Percentiles rank a stretch among this genome's conserved stretches.
These are phyloP conservation scores for Andricus quercusramuli DNA, from an alignment of 2,888 invertebrate species.

Conservation along the genomic window DNA sequence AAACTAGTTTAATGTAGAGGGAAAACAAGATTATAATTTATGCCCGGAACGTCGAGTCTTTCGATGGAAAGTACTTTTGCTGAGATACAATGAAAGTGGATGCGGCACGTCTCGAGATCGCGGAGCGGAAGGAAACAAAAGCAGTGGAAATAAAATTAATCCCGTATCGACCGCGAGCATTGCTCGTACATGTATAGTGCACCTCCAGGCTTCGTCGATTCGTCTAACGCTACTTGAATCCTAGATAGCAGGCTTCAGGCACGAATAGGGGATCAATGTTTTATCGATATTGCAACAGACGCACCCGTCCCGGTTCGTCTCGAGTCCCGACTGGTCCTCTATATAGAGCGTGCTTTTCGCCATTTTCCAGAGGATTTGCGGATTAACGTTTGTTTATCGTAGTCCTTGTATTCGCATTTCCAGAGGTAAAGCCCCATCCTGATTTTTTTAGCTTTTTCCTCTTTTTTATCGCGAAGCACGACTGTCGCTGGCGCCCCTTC, in stretches of 20 bases:
- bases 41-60: background rate
- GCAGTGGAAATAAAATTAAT: constrained; percentile 36
- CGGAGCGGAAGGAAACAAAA: constrained; percentile 12
- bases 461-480: background rate
- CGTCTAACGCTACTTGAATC: constrained; percentile 67
- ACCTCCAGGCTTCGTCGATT: constrained; percentile 37
- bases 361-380: constrained; percentile 70
- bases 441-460: constrained; percentile 7
- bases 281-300: constrained; percentile 73
- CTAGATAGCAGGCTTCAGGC: constrained; percentile 66
- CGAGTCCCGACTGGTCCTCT: constrained; percentile 59
- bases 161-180: constrained; percentile 37
- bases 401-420: constrained; percentile 55
- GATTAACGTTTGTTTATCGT: constrained; percentile 72
- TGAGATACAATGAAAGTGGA: constrained; percentile 21
- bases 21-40: constrained; percentile 12
- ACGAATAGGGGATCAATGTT: constrained; percentile 74
- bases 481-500: background rate
- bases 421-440: constrained; percentile 15
- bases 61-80: constrained; percentile 13
- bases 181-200: constrained; percentile 30
- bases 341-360: constrained; percentile 68
- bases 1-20: background rate
- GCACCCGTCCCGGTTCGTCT: constrained; percentile 63
- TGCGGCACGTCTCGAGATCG: constrained; percentile 4